phyloP scores from a whole-genome alignment of 2,113 vertebrate species.

The Meles meles region DNA sequence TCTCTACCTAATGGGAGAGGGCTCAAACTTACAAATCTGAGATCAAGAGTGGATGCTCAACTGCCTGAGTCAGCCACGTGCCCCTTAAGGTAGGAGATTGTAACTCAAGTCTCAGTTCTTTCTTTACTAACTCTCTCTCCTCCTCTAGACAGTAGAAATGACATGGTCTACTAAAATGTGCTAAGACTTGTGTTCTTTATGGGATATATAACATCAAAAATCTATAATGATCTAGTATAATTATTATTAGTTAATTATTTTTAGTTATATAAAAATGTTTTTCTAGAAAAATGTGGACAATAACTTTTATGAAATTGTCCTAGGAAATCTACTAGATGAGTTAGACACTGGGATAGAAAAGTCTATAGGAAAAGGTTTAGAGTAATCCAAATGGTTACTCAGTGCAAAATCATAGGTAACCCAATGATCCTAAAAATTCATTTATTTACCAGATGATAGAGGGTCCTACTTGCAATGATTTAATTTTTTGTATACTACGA shows the following conservation, averaged over 20 bases:
- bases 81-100: not conserved
- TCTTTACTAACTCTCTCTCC: not conserved
- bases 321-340: not conserved
- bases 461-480: not conserved
- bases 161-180: not conserved
- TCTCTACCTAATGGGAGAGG: not conserved
- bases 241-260: not conserved
- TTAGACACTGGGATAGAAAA: not conserved
- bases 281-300: not conserved
- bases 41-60: not conserved
- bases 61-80: not conserved
- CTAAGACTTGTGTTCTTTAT: not conserved
- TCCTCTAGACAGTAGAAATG: not conserved
- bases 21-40: not conserved
- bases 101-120: constrained; percentile 32
- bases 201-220: not conserved
- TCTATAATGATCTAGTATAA: not conserved
- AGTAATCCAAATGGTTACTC: not conserved
- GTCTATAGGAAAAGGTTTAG: not conserved
- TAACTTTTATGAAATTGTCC: not conserved
- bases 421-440: not conserved
- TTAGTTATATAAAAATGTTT: not conserved
- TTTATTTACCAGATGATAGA: not conserved
- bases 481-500: not conserved
- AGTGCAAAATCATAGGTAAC: not conserved